Base-by-base conservation (phyloP, 2,113 vertebrate species). In the Oncorhynchus clarkii region DNA sequence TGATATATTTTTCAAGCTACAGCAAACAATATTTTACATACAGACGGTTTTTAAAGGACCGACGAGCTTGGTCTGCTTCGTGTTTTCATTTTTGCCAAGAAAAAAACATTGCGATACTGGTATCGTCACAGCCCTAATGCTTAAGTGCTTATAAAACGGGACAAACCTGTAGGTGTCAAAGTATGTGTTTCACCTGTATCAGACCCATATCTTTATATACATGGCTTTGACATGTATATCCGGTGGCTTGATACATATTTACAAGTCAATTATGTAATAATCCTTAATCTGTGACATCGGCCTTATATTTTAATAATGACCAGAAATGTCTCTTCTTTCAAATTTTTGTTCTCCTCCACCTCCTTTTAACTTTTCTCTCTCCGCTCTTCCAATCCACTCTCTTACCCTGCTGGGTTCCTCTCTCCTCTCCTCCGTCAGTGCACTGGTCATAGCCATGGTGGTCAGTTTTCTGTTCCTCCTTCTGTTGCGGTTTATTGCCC, bases 391-490 rank as follows among this genome's bases (percentile, higher is more conserved):
- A 51, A 3, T 57, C 54, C 54, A 8, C 54, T 57, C 20, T n/a
- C 18, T 22, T 60, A 8, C 12, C 20, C 16, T 22, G 16, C n/a
- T 60, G 5, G 9, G 7, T 22, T 62, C 16, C n/a, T 72, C n/a
- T n/a, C 34, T 16, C 11, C 49, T 62, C 73, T 16, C 13, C 54
- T 62, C 73, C 79, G 26, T 8, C 84, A 97, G 96, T 8, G 93
- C 89, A 31, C 86, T 97, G 66, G 57, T 90, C 0, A 93, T 96
- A 69, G 93, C 95, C 70, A 94, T 97, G 93, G 3, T 92, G 73
- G 84, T 95, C 77, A 97, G 96, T 70, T 57, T 97, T 73, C 78
- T 97, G 22, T 97, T 97, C 80, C 90, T 97, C 73, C 67, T 97
- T 81, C 91, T 97, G 77, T 83, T 97, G 76, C 92, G 95, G 60